These are phyloP conservation scores for Astur gentilis DNA, from an alignment of 2,113 vertebrate genomes.

Conservation along the genomic window DNA sequence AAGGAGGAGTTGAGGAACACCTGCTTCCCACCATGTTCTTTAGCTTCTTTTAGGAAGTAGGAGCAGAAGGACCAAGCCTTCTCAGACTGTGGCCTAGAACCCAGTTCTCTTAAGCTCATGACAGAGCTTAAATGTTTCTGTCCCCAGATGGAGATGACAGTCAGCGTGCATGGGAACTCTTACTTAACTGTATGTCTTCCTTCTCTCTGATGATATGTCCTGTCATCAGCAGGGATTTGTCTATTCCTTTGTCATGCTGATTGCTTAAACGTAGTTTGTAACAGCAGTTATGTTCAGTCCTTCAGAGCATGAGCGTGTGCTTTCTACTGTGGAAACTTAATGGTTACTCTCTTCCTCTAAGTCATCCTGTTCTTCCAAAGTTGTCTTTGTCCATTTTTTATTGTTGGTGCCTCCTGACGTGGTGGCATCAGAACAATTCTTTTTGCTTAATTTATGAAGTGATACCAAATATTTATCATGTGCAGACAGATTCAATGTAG, in stretches of 20 bases:
- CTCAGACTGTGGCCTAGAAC: neutral
- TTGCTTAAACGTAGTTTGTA: neutral
- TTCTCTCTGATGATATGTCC: neutral
- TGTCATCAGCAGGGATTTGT: neutral
- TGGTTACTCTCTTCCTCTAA: neutral
- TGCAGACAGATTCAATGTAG: neutral
- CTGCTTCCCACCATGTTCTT: neutral
- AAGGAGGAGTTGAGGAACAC: neutral
- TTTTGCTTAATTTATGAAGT: neutral
- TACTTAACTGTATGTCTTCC: neutral
- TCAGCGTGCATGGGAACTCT: neutral
- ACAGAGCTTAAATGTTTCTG: neutral
- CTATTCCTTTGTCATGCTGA: neutral
- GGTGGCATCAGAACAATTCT: neutral
- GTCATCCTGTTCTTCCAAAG: neutral
- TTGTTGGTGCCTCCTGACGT: neutral
- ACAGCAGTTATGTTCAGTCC: neutral
- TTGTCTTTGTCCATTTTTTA: neutral
- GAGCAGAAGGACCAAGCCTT: neutral
- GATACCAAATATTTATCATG: neutral
- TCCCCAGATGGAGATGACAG: neutral
- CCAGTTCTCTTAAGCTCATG: neutral
- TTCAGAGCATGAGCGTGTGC: neutral
- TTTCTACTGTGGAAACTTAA: neutral
- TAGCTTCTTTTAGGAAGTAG: neutral